Evolutionary conservation across 2,797 vertebrate genomes (phyloP).

Genomic region (Pseudotriccus pelzelni): DNA sequence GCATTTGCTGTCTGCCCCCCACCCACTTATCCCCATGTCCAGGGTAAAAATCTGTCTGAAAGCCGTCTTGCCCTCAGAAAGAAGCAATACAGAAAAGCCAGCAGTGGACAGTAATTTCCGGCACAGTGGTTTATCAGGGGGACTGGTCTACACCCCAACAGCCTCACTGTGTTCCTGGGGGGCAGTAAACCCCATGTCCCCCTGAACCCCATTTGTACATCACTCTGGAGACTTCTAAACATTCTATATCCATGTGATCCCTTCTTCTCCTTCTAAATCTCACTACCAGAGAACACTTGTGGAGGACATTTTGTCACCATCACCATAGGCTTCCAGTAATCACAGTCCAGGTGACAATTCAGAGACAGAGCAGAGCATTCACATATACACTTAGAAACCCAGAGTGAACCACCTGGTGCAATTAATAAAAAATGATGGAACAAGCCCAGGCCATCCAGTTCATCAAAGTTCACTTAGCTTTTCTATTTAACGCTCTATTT

Average conservation of each 20-base stretch:
- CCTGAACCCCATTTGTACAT: fast-evolving
- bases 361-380: not conserved
- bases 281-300: not conserved
- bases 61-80: not conserved
- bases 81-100: not conserved
- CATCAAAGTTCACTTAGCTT: slow-evolving; percentile 48
- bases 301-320: not conserved
- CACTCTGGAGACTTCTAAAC: not conserved
- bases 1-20: not conserved
- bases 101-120: not conserved
- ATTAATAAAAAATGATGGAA: slow-evolving; percentile 46
- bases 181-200: not conserved
- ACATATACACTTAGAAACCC: not conserved
- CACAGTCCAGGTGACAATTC: not conserved
- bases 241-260: not conserved
- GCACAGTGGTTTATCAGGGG: not conserved
- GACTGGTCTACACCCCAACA: not conserved
- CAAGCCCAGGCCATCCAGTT: slow-evolving; percentile 22
- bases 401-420: not conserved
- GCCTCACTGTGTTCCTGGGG: not conserved
- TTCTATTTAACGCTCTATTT: slow-evolving; percentile 56
- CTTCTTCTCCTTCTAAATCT: not conserved
- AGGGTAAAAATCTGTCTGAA: not conserved
- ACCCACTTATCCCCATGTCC: not conserved
- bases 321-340: not conserved